A percentile compares a stretch with the other conserved stretches of the same genome.
Evolutionary conservation across 2,113 vertebrate genomes (phyloP).

Genomic region (Nanorana parkeri): DNA sequence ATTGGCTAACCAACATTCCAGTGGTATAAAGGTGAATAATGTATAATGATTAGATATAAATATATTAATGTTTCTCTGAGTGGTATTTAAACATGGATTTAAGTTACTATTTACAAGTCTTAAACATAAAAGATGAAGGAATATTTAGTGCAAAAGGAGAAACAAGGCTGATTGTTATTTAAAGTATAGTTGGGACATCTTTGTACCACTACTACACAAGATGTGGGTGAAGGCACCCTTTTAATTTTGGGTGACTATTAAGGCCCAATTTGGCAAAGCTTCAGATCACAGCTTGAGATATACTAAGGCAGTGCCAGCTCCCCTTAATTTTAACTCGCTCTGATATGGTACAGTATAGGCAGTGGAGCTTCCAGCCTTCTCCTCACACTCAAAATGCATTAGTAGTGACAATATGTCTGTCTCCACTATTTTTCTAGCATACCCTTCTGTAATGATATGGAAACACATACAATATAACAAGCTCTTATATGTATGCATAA

Average conservation of each 20-base stretch:
- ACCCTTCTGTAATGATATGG: background rate
- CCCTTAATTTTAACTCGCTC: conserved; percentile 33
- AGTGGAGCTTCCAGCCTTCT: conserved; percentile 40
- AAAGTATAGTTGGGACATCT: conserved; percentile 5
- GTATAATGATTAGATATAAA: conserved; percentile 38
- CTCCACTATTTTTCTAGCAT: conserved; percentile 10
- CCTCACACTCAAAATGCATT: conserved; percentile 37
- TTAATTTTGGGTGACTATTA: conserved; percentile 38
- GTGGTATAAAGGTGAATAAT: conserved; percentile 27
- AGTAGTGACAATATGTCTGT: conserved; percentile 13
- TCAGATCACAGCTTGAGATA: conserved; percentile 17
- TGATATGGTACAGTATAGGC: conserved; percentile 39
- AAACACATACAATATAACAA: conserved; percentile 7
- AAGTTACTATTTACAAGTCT: conserved; percentile 54
- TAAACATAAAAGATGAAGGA: conserved; percentile 34
- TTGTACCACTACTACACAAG: background rate
- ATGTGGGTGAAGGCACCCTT: background rate
- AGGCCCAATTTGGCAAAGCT: conserved; percentile 36
- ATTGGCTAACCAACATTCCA: conserved; percentile 29
- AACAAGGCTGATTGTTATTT: conserved; percentile 39
- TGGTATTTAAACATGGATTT: conserved; percentile 53
- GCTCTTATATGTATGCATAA: background rate
- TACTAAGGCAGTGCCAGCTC: conserved; percentile 36
- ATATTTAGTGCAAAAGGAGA: conserved; percentile 56
- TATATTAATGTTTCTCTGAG: conserved; percentile 53